Conservation (phyloP, 2,113 vertebrate species). For the Dasyprocta punctata region DNA sequence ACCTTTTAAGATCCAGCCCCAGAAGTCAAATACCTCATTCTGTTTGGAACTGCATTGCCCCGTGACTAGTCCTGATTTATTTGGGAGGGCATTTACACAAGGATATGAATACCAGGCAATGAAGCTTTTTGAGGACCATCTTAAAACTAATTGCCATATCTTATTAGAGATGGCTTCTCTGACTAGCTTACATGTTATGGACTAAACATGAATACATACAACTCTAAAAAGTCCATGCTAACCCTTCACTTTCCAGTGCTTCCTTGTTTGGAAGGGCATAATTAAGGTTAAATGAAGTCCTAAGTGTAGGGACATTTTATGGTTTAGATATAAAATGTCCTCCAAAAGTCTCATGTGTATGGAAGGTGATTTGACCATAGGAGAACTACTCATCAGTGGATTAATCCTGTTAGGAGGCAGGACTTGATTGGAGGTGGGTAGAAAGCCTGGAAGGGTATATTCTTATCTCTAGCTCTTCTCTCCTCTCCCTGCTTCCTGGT, state of each 20-base stretch:
- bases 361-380: not conserved
- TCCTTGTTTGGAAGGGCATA: not conserved
- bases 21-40: not conserved
- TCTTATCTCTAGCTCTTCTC: not conserved
- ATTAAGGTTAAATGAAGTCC: conserved; percentile 15
- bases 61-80: not conserved
- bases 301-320: not conserved
- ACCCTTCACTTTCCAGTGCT: not conserved
- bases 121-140: not conserved
- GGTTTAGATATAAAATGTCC: not conserved
- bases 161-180: conserved; percentile 6
- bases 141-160: not conserved
- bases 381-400: not conserved
- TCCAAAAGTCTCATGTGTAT: not conserved
- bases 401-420: not conserved
- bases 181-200: not conserved
- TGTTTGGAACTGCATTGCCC: not conserved
- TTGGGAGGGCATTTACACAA: not conserved
- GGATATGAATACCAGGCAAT: not conserved
- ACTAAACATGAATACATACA: not conserved
- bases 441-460: not conserved
- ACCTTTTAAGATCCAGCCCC: not conserved
- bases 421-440: not conserved
- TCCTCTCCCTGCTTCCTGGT: not conserved
- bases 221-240: not conserved